Base-by-base conservation (phyloP, 2,797 vertebrate genomes). In the Mus caroli region DNA sequence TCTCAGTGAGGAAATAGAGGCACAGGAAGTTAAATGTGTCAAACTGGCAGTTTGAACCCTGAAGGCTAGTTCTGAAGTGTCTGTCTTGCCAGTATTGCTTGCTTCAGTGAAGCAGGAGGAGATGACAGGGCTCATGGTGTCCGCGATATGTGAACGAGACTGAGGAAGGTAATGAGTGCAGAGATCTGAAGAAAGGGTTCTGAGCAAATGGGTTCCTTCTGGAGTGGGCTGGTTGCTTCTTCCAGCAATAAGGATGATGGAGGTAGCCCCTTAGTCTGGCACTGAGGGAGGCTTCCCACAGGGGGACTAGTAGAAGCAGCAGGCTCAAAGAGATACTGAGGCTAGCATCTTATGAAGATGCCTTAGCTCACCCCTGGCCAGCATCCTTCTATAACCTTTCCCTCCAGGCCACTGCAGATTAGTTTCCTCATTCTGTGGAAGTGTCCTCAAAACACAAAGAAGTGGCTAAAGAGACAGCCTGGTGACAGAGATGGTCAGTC, bases 401-500 rank as follows among this genome's bases (percentile, higher is more conserved):
- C 67, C 94, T 20, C 76, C 20, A 50, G 3, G n/a, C 10, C 46
- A 82, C 58, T 34, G 28, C 0, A 19, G 84, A 54, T 17, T 6
- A n/a, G 19, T 50, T 40, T 26, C 22, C 69, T 31, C 26, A 46
- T 92, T 75, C 19, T 34, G 22, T 60, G 85, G 71, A 94, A 56
- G 15, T 92, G 52, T 92, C 86, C 43, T 46, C 67, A 64, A 71
- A 82, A 92, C 52, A 64, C 75, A 88, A 89, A 86, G 93, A 78
- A 88, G 43, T 28, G 10, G 46, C 58, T 9, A 56, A 69, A 91
- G 83, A 94, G 54, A 88, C n/a, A 95, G 69, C 14, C 37, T 43
- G 15, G 67, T 93, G 91, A 64, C 84, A 78, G 90, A 73, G 43
- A 34, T 67, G 60, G 67, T 87, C 82, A 40, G 83, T 2, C 58